These are phyloP conservation scores for Leptestheria dahalacensis DNA, from an alignment of 1,140 invertebrate species.

Conservation along the genomic window DNA sequence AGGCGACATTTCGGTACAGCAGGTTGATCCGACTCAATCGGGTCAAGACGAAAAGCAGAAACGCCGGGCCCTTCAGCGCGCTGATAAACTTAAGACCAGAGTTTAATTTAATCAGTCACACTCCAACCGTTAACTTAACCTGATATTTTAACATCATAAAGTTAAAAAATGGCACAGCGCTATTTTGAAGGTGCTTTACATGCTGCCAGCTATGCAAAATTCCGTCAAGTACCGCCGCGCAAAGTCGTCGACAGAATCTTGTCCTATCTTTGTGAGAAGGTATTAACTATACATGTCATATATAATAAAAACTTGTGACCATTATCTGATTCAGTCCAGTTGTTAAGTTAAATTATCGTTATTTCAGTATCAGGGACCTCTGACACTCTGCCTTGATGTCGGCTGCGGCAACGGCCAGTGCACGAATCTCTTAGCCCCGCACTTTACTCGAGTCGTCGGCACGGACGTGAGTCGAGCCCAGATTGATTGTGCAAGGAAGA, in stretches of 20 bases:
- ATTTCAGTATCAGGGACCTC: constrained; percentile 18
- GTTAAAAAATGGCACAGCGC: constrained; percentile 10
- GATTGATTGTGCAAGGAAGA: constrained; percentile 25
- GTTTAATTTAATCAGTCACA: no score
- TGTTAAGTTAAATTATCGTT: constrained; percentile 1
- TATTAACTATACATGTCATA: background rate
- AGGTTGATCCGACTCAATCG: no score
- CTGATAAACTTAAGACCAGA: no score
- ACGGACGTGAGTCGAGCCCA: constrained; percentile 28
- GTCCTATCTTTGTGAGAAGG: constrained; percentile 1
- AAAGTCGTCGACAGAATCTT: background rate
- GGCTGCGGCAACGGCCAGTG: constrained; percentile 35
- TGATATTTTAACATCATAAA: no score
- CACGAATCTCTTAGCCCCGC: constrained; percentile 26
- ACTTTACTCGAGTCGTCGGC: constrained; percentile 30
- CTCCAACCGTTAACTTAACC: no score
- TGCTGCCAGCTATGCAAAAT: constrained; percentile 5
- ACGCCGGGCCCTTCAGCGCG: no score
- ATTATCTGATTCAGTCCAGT: background rate
- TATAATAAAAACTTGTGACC: background rate
- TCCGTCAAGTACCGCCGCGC: background rate
- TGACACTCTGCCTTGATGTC: constrained; percentile 27
- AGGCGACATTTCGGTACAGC: no score
- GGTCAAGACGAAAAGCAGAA: no score
- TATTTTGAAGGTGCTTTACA: background rate